Base-by-base conservation (phyloP, 2,113 vertebrate species). In the Panurus biarmicus region DNA sequence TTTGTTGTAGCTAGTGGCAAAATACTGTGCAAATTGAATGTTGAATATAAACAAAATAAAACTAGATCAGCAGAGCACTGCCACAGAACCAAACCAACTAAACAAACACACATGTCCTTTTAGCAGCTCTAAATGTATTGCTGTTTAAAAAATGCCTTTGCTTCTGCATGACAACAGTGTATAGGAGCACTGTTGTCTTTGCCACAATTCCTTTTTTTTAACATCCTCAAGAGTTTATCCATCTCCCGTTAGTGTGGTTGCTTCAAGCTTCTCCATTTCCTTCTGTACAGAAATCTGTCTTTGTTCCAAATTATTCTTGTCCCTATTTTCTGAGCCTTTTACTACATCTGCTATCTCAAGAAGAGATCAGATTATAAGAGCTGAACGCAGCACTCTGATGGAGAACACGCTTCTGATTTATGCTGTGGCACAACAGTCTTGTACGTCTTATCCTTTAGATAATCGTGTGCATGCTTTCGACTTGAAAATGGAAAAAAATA, bases 351-450 rank as follows among this genome's bases (percentile, higher is more conserved):
- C 65, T 94, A 45, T 95, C 87, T 94, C 56, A 56, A 85, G 77
- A 82, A 58, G 70, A 94, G 84, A 96, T 96, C 64, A 67, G 79
- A 79, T 75, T 81, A 87, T 91, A 92, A 82, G 94, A 91, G 58
- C 91, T 73, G 91, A 96, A 89, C 74, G 38, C 62, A 79, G 66
- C 77, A 54, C 82, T 95, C 60, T 44, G 80, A 85, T 85, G 93
- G 89, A 89, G 90, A 82, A 70, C 42, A 21, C 0, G 0, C 51
- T 65, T 75, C 77, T 94, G 87, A 95, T 95, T 89, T 95, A 89
- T 95, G 81, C 91, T 47, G 64, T 72, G 50, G 45, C 54, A 58
- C 67, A 89, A 60, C 76, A 72, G n/a, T 71, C 35, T 54, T 91
- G 89, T 76, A 11, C 1, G 8, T 87, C 58, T 94, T 92, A 89